A percentile compares a stretch with the other conserved stretches of the same genome.
Evolutionary conservation across 2,888 invertebrate genomes (phyloP).

Genomic region (Hemithea aestivaria): DNA sequence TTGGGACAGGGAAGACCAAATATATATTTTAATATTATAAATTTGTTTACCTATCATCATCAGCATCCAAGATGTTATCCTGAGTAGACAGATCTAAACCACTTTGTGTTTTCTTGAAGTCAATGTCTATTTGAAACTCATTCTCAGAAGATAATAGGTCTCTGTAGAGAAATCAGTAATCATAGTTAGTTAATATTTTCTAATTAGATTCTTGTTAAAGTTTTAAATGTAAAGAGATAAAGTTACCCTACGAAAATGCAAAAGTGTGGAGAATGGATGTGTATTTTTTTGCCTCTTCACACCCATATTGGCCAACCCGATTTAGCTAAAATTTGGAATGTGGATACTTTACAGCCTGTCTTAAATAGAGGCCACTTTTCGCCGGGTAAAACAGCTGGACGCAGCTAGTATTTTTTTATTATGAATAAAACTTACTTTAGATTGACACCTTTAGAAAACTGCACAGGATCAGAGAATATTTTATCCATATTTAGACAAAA

Average conservation of each 20-base stretch:
- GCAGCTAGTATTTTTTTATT: too few relatives aligned
- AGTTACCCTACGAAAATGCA: too few relatives aligned
- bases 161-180: conserved; percentile 35
- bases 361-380: too few relatives aligned
- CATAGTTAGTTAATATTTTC: too few relatives aligned
- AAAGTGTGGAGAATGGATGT: too few relatives aligned
- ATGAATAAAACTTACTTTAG: too few relatives aligned
- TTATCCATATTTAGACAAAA: conserved; percentile 51
- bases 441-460: conserved; percentile 57
- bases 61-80: conserved; percentile 43
- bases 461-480: conserved; percentile 47
- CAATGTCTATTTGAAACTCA: conserved; percentile 58
- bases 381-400: too few relatives aligned
- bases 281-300: too few relatives aligned
- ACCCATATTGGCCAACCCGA: too few relatives aligned
- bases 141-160: conserved; percentile 41
- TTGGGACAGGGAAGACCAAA: background rate
- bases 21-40: background rate
- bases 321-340: too few relatives aligned
- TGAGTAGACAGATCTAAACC: conserved; percentile 32
- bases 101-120: conserved; percentile 46
- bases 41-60: conserved; percentile 38
- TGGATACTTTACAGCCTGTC: too few relatives aligned
- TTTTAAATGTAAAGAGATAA: too few relatives aligned
- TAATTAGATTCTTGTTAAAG: background rate